A percentile compares a stretch with the other conserved stretches of the same genome.
Evolutionary conservation across 2,797 vertebrate genomes (phyloP).

Genomic region (Lagocephalus sceleratus): DNA sequence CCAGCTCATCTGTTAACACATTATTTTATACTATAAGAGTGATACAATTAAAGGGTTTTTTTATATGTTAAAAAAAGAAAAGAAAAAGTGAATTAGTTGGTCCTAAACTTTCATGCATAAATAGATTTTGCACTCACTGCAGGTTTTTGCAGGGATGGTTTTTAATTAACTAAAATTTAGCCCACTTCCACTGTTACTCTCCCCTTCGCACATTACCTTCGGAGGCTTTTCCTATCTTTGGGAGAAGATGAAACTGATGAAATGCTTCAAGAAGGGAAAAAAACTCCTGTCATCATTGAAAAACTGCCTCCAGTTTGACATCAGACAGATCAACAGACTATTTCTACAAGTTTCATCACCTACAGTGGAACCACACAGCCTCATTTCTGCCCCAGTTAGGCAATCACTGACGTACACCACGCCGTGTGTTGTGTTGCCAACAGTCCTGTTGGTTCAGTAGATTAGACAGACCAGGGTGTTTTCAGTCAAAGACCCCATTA

Average conservation of each 20-base stretch:
- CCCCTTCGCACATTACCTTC: neutral
- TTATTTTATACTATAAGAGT: too few species aligned
- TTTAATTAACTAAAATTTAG: too few species aligned
- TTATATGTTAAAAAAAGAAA: too few species aligned
- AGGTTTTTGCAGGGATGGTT: neutral
- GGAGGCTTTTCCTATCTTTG: too few species aligned
- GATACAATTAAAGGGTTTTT: too few species aligned
- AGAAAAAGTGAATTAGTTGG: too few species aligned
- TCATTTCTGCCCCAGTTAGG: neutral
- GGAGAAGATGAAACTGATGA: neutral
- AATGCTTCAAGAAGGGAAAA: neutral
- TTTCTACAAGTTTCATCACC: constrained; percentile 40
- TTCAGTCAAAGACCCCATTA: constrained; percentile 42
- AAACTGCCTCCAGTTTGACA: constrained; percentile 6
- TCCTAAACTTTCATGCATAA: too few species aligned
- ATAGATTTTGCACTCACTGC: too few species aligned
- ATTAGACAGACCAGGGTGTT: constrained; percentile 31
- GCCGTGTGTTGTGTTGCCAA: constrained; percentile 1
- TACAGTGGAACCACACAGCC: constrained; percentile 8
- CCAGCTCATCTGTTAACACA: too few species aligned
- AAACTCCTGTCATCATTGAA: constrained; percentile 2
- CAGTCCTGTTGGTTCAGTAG: constrained; percentile 19
- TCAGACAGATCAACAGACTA: constrained; percentile 3
- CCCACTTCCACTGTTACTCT: neutral
- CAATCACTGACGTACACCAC: neutral